phyloP scores from a whole-genome alignment of 1,140 invertebrate genomes.

The Drosophila tani region DNA sequence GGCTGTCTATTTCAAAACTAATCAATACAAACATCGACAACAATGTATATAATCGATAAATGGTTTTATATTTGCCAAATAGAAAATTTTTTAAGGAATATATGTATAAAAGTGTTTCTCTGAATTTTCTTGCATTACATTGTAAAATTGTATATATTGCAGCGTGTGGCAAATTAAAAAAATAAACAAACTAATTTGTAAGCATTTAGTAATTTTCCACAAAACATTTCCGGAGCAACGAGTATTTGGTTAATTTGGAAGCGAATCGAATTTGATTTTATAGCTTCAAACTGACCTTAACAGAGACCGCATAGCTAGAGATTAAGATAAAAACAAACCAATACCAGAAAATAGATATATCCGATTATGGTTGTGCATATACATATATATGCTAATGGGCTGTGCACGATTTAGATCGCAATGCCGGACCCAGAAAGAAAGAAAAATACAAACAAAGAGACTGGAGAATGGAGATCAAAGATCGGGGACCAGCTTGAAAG shows the following conservation, averaged over 20 bases:
- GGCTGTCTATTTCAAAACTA: neutral
- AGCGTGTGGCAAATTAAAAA: too few relatives aligned
- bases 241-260: constrained; percentile 3
- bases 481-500: constrained; percentile 1
- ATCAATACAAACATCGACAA: neutral
- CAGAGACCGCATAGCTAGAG: constrained; percentile 15
- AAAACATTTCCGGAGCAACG: constrained; percentile 5
- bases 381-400: constrained; percentile 34
- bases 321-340: constrained; percentile 20
- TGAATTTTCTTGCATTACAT: neutral
- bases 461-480: constrained; percentile 9
- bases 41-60: neutral
- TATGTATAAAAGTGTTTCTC: too few relatives aligned
- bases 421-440: constrained; percentile 3
- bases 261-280: constrained; percentile 21
- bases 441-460: constrained; percentile 13
- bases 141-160: neutral
- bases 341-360: constrained; percentile 24
- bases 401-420: constrained; percentile 13
- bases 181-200: neutral
- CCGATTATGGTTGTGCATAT: constrained; percentile 25
- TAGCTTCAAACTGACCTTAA: constrained; percentile 38
- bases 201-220: constrained; percentile 6
- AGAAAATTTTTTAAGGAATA: too few relatives aligned
- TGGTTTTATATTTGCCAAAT: neutral